These are phyloP conservation scores for Gandaritis pyraliata DNA, from an alignment of 2,888 invertebrate genomes.

Conservation along the genomic window DNA sequence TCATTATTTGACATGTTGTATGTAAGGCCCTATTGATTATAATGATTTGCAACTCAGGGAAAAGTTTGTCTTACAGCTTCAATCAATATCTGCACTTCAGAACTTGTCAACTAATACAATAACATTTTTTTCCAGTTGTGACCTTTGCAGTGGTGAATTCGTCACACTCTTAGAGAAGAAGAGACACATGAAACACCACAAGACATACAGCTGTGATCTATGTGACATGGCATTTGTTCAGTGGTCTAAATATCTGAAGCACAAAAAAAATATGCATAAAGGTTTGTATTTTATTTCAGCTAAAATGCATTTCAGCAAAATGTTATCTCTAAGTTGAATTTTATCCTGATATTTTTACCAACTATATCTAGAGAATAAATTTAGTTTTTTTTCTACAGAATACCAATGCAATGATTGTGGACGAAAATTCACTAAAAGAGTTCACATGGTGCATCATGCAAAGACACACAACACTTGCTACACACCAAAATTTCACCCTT, in stretches of 20 bases:
- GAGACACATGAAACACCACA: slow-evolving; percentile 76
- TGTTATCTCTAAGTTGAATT: no score
- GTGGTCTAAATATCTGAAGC: slow-evolving; percentile 77
- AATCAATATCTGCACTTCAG: no score
- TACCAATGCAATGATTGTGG: slow-evolving; percentile 72
- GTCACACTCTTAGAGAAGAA: slow-evolving; percentile 72
- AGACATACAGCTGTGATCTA: slow-evolving; percentile 73
- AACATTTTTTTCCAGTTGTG: slow-evolving; percentile 73
- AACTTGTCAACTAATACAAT: background rate
- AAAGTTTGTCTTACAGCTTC: no score
- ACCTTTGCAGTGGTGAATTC: slow-evolving; percentile 80
- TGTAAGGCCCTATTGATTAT: no score
- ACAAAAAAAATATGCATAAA: slow-evolving; percentile 68
- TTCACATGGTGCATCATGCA: slow-evolving; percentile 66
- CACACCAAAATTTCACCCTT: slow-evolving; percentile 52
- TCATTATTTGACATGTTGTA: no score
- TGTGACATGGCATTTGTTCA: slow-evolving; percentile 78
- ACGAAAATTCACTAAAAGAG: slow-evolving; percentile 65
- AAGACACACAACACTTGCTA: slow-evolving; percentile 56
- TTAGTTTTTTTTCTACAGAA: slow-evolving; percentile 55
- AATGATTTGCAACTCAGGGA: no score
- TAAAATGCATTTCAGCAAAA: no score
- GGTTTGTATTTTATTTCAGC: slow-evolving; percentile 44
- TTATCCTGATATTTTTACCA: no score
- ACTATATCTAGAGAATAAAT: no score